Evolutionary conservation across 2,797 vertebrate genomes (phyloP), one percentile per base, ranked within the genome.

Genomic region (Nyctibius grandis): DNA sequence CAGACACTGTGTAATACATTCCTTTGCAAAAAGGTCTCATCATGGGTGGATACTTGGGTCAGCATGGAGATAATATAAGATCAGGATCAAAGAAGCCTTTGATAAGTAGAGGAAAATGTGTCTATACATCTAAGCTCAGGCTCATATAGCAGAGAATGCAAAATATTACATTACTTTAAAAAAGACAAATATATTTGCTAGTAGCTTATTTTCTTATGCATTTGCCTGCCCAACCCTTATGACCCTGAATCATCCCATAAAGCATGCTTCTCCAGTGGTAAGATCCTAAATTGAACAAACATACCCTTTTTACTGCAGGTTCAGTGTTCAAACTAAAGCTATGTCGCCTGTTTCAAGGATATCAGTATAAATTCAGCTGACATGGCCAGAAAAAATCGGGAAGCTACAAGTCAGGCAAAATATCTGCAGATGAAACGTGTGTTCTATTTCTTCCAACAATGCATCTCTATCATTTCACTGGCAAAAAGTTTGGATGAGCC

Each of bases 371-470:
- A 63, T 50, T 88, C 80, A 95, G 59, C 63, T 88, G 33, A 78
- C 80, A 89, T 25, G 45, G 93, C 25, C 89, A 97, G 97, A 97
- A 98, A 89, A 65, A 73, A 89, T 36, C 91, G 81, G 78, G 88
- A 96, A 96, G 92, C 36, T 85, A 19, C 12, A 31, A 91, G 70
- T 92, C 69, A 92, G 29, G 60, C 60, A 94, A 96, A 91, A 50
- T 60, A 78, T 10, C 42, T 67, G 65, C 90, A 95, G 90, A 89
- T 59, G 25, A 97, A 96, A 95, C 33, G 89, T 74, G 33, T 0
- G 1, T 74, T 78, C 48, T 68, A 15, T 81, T 92, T 73, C 87
- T 95, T 93, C 60, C 63, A 85, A 59, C 64, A 80, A 25, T 15
- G 4, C 65, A 47, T 31, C 84, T 85, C 92, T 89, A 6, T 76